Conservation (phyloP, 2,797 vertebrate species). For the Typhlichthys eigenmanni region DNA sequence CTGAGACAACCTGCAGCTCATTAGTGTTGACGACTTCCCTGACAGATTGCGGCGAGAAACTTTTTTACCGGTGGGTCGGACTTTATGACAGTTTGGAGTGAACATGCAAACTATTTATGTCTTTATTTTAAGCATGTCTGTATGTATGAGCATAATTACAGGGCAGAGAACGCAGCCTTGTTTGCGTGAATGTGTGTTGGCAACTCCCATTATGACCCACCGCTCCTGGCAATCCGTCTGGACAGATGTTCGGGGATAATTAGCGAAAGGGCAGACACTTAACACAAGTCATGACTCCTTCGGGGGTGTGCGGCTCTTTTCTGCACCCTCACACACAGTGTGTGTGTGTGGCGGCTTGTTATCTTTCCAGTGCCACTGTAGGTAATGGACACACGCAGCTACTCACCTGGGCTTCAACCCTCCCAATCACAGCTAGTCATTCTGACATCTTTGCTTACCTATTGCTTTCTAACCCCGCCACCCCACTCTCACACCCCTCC, state of each 20-base stretch:
- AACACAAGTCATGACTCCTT: conserved; percentile 52
- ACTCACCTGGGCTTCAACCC: conserved; percentile 1
- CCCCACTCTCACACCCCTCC: conserved; percentile 24
- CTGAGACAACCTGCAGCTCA: conserved; percentile 15
- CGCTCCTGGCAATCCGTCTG: conserved; percentile 41
- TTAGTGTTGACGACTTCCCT: conserved; percentile 24
- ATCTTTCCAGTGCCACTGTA: too few relatives aligned
- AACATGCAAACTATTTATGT: background rate
- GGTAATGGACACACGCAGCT: background rate
- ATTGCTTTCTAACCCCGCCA: too few relatives aligned
- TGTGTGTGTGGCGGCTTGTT: too few relatives aligned
- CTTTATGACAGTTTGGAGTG: conserved; percentile 1
- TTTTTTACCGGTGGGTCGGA: background rate
- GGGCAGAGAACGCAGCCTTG: background rate
- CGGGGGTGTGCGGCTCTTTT: conserved; percentile 39
- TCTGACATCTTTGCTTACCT: background rate
- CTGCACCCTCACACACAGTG: conserved; percentile 12
- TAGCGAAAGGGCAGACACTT: conserved; percentile 65
- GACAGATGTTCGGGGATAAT: conserved; percentile 69
- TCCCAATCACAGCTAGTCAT: too few relatives aligned
- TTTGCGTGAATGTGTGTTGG: conserved; percentile 20
- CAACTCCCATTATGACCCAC: conserved; percentile 45
- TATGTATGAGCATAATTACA: conserved; percentile 14
- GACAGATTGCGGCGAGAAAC: conserved; percentile 5
- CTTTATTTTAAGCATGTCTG: background rate